Evolutionary conservation across 2,888 invertebrate species (phyloP).

Genomic region (Amphipyra tragopoginis): DNA sequence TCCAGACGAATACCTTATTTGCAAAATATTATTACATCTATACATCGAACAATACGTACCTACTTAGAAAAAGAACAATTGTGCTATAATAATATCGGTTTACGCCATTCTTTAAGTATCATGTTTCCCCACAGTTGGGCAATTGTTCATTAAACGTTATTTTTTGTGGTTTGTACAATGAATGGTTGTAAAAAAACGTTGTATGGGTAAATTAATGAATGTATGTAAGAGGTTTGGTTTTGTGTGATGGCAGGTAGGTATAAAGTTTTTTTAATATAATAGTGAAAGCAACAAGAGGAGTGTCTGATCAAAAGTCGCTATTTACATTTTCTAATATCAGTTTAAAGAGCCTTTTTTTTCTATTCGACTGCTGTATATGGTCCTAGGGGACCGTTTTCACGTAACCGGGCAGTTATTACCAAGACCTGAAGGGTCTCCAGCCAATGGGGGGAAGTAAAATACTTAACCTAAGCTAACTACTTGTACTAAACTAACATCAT

Average conservation of each 20-base stretch:
- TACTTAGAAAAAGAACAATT: conserved; percentile 45
- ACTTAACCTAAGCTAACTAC: too few relatives aligned
- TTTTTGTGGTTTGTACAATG: conserved; percentile 47
- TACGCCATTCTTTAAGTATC: conserved; percentile 50
- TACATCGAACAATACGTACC: conserved; percentile 16
- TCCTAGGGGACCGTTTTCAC: too few relatives aligned
- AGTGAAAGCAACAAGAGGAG: not conserved
- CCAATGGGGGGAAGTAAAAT: too few relatives aligned
- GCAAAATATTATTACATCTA: conserved; percentile 68
- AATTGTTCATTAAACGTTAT: conserved; percentile 36
- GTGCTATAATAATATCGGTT: conserved; percentile 58
- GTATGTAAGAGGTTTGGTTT: not conserved
- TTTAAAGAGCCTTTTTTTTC: too few relatives aligned
- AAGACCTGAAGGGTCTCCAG: too few relatives aligned
- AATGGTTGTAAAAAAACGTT: conserved; percentile 35
- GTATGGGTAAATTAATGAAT: conserved; percentile 32
- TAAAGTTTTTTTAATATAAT: not conserved
- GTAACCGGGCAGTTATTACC: too few relatives aligned
- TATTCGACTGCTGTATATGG: too few relatives aligned
- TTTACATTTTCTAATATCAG: too few relatives aligned
- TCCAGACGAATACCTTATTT: conserved; percentile 66
- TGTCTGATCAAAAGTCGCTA: too few relatives aligned
- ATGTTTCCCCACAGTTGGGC: conserved; percentile 41
- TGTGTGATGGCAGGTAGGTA: conserved; percentile 26
- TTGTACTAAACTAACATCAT: too few relatives aligned